Conservation (phyloP, 1,140 invertebrate species). For the Drosophila virilis region DNA sequence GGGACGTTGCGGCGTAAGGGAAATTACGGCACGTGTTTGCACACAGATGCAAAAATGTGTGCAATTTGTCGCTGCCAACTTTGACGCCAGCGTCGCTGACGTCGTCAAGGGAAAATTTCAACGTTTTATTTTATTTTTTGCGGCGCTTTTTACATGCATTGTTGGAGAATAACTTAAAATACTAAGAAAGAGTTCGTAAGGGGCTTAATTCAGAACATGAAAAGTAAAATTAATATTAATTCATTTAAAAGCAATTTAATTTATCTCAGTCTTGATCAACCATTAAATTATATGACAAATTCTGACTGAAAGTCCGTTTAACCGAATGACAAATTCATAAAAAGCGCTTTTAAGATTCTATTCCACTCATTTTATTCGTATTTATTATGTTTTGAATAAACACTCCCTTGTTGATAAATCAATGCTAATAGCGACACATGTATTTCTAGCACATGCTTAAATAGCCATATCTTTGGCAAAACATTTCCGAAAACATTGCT, state of each 20-base stretch:
- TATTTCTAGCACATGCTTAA: constrained; percentile 54
- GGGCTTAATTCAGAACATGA: no score
- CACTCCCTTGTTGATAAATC: constrained; percentile 58
- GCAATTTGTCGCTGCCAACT: constrained; percentile 57
- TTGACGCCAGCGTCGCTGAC: constrained; percentile 51
- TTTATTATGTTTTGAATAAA: constrained; percentile 2
- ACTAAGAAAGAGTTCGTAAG: background rate
- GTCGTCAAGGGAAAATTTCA: constrained; percentile 59
- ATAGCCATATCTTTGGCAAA: constrained; percentile 42
- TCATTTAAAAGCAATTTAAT: background rate
- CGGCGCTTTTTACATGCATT: constrained; percentile 3
- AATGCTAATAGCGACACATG: constrained; percentile 68
- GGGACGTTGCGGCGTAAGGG: constrained; percentile 2
- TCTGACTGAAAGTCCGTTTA: background rate
- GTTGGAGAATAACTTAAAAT: background rate
- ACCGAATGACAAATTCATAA: constrained; percentile 25
- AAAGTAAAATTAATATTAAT: no score
- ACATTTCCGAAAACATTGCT: constrained; percentile 31
- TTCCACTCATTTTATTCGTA: background rate
- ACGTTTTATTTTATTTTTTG: constrained; percentile 13
- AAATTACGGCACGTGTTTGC: constrained; percentile 80
- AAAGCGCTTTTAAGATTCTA: background rate
- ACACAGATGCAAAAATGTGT: constrained; percentile 69
- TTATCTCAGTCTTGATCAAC: background rate
- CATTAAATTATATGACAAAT: background rate